Base-by-base conservation (phyloP, 2,797 vertebrate genomes). In the Cottoperca gobio region DNA sequence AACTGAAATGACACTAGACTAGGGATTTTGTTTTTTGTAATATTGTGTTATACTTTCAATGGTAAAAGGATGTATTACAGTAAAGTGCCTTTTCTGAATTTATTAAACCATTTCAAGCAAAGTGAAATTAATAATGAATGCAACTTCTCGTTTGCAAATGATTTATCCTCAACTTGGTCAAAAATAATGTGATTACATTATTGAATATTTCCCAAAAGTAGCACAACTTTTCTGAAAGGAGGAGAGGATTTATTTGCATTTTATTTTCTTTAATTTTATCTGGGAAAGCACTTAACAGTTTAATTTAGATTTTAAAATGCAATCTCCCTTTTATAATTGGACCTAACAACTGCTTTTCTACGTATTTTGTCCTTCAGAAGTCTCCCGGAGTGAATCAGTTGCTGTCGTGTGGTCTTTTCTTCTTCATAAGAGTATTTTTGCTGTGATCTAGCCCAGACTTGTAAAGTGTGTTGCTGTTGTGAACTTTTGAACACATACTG, bases 401-500 rank as follows among this genome's bases (percentile, higher is more conserved):
- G 40, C 24, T 50, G 24, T 63, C 55, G 23, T 50, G 49, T 72
- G 19, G 24, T 69, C 59, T 71, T 60, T 62, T 58, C 19, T 76
- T 28, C 35, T 67, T 67, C 52, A 10, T 43, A 46, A 14, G 49
- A 83, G 66, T 42, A 35, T 70, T 71, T 50, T 76, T 84, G 77
- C 83, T 87, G 84, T 89, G 84, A 88, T 81, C 66, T 72, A 50
- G 49, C 66, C 57, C 68, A 55, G 64, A 79, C 17, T 72, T 77
- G 46, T 76, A 40, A 82, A 81, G 49, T 77, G 53, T 85, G 70
- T 68, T 78, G 66, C 79, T 81, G 59, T 88, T 83, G 84, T 89
- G 85, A 91, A 88, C 64, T 74, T 77, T 86, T 86, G 68, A 68
- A 81, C 60, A 68, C 73, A 48, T 89, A 92, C 92, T 93, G 90